A percentile compares a stretch with the other conserved stretches of the same genome.
Conservation (phyloP, 2,888 invertebrate species). For the Rotaria macrura region DNA sequence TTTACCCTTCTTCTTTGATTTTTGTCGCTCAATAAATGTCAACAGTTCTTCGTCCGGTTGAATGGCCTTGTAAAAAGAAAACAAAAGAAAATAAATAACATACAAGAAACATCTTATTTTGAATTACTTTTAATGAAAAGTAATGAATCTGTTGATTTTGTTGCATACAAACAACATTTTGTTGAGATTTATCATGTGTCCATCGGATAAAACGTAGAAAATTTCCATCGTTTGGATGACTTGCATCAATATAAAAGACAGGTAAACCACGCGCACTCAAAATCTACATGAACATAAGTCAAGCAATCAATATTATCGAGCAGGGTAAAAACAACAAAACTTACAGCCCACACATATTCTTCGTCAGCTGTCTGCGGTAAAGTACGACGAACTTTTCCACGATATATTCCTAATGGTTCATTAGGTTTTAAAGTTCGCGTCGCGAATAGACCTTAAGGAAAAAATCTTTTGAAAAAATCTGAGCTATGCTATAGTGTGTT, state of each 20-base stretch:
- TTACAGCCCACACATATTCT: slow-evolving; percentile 31
- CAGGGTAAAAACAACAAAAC: neutral
- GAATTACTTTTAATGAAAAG: slow-evolving; percentile 20
- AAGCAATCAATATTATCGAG: neutral
- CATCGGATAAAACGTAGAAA: slow-evolving; percentile 28
- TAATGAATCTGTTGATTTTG: slow-evolving; percentile 33
- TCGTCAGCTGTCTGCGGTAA: slow-evolving; percentile 29
- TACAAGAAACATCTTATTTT: neutral
- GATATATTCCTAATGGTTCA: slow-evolving; percentile 26
- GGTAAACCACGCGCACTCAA: slow-evolving; percentile 27
- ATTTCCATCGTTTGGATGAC: slow-evolving; percentile 28
- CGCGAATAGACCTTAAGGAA: neutral
- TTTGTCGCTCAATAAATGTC: slow-evolving; percentile 3
- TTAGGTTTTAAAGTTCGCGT: neutral
- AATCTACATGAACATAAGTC: neutral
- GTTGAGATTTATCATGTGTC: slow-evolving; percentile 22
- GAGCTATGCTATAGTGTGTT: neutral
- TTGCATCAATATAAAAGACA: slow-evolving; percentile 31
- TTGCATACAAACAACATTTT: slow-evolving; percentile 33
- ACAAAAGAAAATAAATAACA: neutral
- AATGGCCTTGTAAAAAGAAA: neutral
- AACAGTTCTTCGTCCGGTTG: neutral
- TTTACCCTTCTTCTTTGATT: neutral
- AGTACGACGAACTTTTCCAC: slow-evolving; percentile 20
- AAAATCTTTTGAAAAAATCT: neutral